Conservation (phyloP, 2,797 vertebrate genomes). For the Vipera ursinii region DNA sequence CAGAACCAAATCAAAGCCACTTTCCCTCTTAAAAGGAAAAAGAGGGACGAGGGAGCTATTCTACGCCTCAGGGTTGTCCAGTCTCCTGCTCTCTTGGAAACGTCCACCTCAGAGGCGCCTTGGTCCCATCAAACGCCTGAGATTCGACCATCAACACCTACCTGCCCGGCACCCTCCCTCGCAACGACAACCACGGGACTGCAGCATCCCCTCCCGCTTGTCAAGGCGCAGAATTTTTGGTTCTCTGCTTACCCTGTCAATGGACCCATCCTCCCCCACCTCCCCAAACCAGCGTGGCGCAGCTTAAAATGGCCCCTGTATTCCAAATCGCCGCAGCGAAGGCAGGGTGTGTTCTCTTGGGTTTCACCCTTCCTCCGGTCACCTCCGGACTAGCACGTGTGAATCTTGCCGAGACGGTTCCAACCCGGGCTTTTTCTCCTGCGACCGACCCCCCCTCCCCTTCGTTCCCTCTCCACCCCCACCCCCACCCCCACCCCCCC, state of each 20-base stretch:
- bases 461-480: background rate
- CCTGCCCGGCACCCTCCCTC: constrained; percentile 5
- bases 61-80: background rate
- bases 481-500: too few relatives aligned
- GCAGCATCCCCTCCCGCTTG: background rate
- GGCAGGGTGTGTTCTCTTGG: constrained; percentile 20
- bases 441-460: background rate
- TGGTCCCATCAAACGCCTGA: background rate
- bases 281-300: constrained; percentile 42
- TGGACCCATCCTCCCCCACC: background rate
- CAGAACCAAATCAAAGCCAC: background rate
- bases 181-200: background rate
- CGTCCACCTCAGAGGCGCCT: background rate
- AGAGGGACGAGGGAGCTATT: background rate
- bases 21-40: background rate
- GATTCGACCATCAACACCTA: background rate
- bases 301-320: constrained; percentile 74
- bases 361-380: background rate
- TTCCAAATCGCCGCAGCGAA: constrained; percentile 48
- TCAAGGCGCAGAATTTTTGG: background rate
- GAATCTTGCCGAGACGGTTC: background rate
- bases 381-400: constrained; percentile 21
- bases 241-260: constrained; percentile 26
- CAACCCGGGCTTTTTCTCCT: constrained; percentile 13
- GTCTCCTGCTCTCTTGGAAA: background rate